Base-by-base conservation (phyloP, 1,140 invertebrate species). In the Euschistus heros region DNA sequence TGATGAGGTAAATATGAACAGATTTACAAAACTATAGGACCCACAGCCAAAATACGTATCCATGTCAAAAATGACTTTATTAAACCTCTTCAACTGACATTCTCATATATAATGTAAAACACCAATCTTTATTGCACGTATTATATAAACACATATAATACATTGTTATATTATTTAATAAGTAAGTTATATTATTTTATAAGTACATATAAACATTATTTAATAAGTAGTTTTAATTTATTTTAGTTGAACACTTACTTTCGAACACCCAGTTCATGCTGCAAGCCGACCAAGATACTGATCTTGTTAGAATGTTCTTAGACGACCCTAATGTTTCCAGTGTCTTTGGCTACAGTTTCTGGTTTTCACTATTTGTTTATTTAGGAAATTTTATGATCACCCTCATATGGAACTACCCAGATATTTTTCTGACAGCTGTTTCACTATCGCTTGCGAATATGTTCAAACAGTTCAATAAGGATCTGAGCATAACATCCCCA, bases 391-490 rank as follows among this genome's bases (percentile, higher is more conserved):
- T 57, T 6, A 2, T 57, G 10, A 57, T 57, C 2, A 57, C 54
- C 20, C 20, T 57, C 4, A 57, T 57, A 24, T 57, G 54, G 54
- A 57, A 57, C 24, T 57, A 24, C 15, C 26, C 24, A 3, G 54
- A 57, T 26, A 57, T 57, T 17, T 57, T 57, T 15, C n/a, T 57
- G 15, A 27, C 54, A 13, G 24, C 20, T 24, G 14, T 57, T 5
- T 57, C 54, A 5, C 20, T 57, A 4, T 20, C 54, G 14, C 22
- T 57, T 4, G 22, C 20, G 24, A 57, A 57, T 5, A 57, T 57
- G 54, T 57, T 57, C 54, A 57, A 57, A 24, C 54, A 57, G n/a
- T 57, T 57, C 24, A 57, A 20, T 4, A 20, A 8, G 26, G 54
- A 57, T 15, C 54, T 57, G 4, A 24, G 24, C 26, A 17, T 17